Base-by-base conservation (phyloP, 30 jellyfish, hydroid and myxozoan genomes). In the Chironex yamaguchii region DNA sequence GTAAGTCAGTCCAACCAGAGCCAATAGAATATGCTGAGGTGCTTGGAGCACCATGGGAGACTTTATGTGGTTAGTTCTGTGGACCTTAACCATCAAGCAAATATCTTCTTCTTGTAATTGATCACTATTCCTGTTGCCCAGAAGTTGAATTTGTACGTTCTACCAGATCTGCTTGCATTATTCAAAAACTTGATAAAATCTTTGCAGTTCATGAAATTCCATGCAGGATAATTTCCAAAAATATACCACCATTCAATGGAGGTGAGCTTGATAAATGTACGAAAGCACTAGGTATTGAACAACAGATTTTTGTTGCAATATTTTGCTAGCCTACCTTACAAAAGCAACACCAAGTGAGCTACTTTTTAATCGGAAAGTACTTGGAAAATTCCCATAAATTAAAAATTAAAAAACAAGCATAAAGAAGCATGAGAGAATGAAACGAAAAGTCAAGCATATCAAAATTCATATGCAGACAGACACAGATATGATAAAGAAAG, bases 61-160 rank as follows among this genome's bases (percentile, higher is more conserved):
- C n/a, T n/a, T n/a, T n/a, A n/a, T n/a, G n/a, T n/a, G n/a, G n/a
- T n/a, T n/a, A n/a, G n/a, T n/a, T n/a, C n/a, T n/a, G 0, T 49
- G 86, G 83, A 35, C 0, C 82, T 11, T 13, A 25, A 0, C 0
- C 12, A 28, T 0, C 9, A 0, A 75, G n/a, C n/a, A 0, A 68
- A 28, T 68, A 68, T 75, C 74, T 68, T 23, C 82, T 0, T 25
- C 0, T 68, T 32, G 82, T 30, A 0, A 0, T 12, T 17, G 0
- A 27, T 29, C 17, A 14, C 25, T 68, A 68, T 17, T 68, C 76
- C 12, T 17, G 81, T 13, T 67, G 13, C 32, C 81, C 81, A 13
- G 81, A 20, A 4, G 81, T 67, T 6, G 81, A 67, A 26, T 24
- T 67, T 67, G 75, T 67, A 4, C 73, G 24, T 29, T 67, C 81